Evolutionary conservation across 2,113 vertebrate species (phyloP), one percentile per base, ranked within the genome.

Genomic region (Climacteris rufus): DNA sequence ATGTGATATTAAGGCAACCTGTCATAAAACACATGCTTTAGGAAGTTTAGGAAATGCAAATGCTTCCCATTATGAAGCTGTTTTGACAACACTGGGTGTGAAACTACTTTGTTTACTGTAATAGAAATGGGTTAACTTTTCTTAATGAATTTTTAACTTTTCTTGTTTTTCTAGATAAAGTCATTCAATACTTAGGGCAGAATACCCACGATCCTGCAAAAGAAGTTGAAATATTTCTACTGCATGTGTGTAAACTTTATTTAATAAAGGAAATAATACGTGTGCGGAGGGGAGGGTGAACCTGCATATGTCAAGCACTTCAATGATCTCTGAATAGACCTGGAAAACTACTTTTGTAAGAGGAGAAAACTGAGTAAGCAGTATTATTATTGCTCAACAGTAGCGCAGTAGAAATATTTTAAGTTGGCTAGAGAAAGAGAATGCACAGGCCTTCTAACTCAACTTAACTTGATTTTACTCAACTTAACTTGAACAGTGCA

Each of bases 161-260:
- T 52, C 13, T 66, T 13, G 27, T 27, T 84, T 82, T 6, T 52
- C 4, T 57, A 24, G 3, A 11, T 61, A 53, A 83, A 75, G 39
- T 76, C 7, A 14, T 66, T 66, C 20, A 66, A 11, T 66, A 33
- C 10, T 21, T 45, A 33, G 18, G 40, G 24, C 7, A 70, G 39
- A 81, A 57, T 1, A 5, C 56, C 8, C 18, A 3, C 13, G 1
- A 0, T 30, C 25, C 33, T 52, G 25, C 40, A 77, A 52, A 70
- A 84, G 52, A 31, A 2, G 2, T 37, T 86, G 40, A 47, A 60
- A 33, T 71, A 30, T 11, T 65, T 70, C 30, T 33, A 1, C 21
- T 44, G 14, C 22, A 7, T 64, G 4, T 24, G 8, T 64, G 35
- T 47, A 59, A 84, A 53, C 12, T 80, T 64, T 5, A 49, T 8